These are phyloP conservation scores for Epinotia demarniana DNA, from an alignment of 2,888 invertebrate genomes.

Conservation along the genomic window DNA sequence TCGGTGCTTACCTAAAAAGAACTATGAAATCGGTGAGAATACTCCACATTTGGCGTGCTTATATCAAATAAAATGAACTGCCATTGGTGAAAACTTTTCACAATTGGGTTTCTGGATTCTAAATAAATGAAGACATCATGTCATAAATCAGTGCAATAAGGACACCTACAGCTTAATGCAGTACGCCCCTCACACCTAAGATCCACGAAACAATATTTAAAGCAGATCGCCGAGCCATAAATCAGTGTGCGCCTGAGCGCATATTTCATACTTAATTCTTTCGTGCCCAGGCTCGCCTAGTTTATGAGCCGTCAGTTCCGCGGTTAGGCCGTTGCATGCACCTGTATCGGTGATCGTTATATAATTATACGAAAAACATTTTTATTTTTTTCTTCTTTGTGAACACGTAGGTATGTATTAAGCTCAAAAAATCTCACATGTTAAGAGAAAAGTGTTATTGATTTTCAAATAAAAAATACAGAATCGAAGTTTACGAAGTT, in stretches of 20 bases:
- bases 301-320: slow-evolving; percentile 73
- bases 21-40: too few relatives aligned
- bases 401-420: background rate
- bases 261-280: slow-evolving; percentile 85
- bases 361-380: slow-evolving; percentile 28
- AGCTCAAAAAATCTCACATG: background rate
- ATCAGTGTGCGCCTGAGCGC: slow-evolving; percentile 78
- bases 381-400: background rate
- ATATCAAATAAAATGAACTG: too few relatives aligned
- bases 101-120: background rate
- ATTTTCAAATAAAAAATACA: background rate
- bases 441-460: background rate
- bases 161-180: slow-evolving; percentile 37
- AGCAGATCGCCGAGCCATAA: slow-evolving; percentile 74
- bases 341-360: slow-evolving; percentile 51
- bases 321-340: slow-evolving; percentile 58
- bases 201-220: slow-evolving; percentile 60
- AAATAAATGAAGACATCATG: background rate
- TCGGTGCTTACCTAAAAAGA: too few relatives aligned
- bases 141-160: slow-evolving; percentile 32
- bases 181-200: slow-evolving; percentile 46
- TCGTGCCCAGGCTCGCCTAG: slow-evolving; percentile 65
- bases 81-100: background rate
- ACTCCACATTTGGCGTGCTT: too few relatives aligned
- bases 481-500: too few relatives aligned